phyloP scores from a whole-genome alignment of 2,113 vertebrate genomes.

The Mellivora capensis region DNA sequence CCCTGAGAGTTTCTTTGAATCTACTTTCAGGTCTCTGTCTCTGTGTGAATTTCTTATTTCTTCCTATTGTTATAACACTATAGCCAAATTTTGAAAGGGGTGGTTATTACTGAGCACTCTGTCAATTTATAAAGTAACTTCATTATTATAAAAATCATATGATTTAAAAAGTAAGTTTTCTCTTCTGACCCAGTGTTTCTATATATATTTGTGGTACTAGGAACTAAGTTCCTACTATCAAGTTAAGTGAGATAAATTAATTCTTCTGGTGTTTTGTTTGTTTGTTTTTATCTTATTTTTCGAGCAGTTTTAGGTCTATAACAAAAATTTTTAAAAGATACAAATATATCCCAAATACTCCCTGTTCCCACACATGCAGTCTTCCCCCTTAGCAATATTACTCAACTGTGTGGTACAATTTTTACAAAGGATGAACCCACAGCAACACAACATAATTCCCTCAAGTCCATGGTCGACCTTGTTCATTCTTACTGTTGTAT shows the following conservation, averaged over 20 bases:
- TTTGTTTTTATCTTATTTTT: not conserved
- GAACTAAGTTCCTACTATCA: not conserved
- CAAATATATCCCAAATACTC: not conserved
- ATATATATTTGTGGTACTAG: not conserved
- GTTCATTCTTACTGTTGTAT: not conserved
- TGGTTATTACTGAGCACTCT: not conserved
- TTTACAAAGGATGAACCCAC: not conserved
- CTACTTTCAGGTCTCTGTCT: not conserved
- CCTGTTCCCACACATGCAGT: not conserved
- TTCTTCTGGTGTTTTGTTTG: not conserved
- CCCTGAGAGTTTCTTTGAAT: not conserved
- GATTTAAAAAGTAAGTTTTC: not conserved
- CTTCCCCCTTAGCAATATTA: not conserved
- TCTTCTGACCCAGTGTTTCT: not conserved
- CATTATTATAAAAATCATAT: not conserved
- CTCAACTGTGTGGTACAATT: not conserved
- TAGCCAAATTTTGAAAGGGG: not conserved
- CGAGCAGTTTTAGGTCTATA: not conserved
- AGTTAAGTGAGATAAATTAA: not conserved
- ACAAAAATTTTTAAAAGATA: not conserved
- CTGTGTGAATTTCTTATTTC: not conserved
- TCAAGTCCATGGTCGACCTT: too few species aligned
- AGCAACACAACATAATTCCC: not conserved
- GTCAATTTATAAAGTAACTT: not conserved
- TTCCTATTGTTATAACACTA: not conserved